Percentiles rank a stretch among this genome's conserved stretches.
Evolutionary conservation across 2,113 vertebrate species (phyloP).

Genomic region (Elanus axillaris): DNA sequence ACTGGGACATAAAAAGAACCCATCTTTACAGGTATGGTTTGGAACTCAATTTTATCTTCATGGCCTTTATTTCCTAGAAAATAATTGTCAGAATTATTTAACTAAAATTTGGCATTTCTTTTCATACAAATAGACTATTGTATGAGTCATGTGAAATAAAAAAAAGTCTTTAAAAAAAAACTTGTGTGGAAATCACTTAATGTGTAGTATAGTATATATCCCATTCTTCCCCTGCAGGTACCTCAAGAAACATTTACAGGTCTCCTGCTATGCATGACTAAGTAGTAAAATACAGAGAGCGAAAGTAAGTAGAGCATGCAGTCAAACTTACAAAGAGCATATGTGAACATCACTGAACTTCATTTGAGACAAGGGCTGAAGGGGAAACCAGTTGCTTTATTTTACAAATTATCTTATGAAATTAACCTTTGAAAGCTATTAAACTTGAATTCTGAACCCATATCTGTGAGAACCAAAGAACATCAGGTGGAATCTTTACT

Average conservation of each 20-base stretch:
- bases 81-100: neutral
- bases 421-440: neutral
- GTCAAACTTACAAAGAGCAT: neutral
- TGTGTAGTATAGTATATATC: neutral
- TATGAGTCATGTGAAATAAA: neutral
- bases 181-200: neutral
- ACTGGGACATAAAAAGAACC: neutral
- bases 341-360: neutral
- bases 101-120: neutral
- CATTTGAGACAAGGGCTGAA: neutral
- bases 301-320: neutral
- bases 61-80: neutral
- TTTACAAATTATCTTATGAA: neutral
- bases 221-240: neutral
- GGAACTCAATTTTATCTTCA: neutral
- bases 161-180: neutral
- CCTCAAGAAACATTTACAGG: neutral
- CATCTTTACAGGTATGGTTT: neutral
- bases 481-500: neutral
- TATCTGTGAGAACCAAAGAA: neutral
- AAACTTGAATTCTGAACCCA: neutral
- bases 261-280: neutral
- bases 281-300: neutral
- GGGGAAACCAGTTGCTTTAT: neutral
- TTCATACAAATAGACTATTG: neutral